Conservation (phyloP, 2,797 vertebrate genomes). For the Cuculus canorus region DNA sequence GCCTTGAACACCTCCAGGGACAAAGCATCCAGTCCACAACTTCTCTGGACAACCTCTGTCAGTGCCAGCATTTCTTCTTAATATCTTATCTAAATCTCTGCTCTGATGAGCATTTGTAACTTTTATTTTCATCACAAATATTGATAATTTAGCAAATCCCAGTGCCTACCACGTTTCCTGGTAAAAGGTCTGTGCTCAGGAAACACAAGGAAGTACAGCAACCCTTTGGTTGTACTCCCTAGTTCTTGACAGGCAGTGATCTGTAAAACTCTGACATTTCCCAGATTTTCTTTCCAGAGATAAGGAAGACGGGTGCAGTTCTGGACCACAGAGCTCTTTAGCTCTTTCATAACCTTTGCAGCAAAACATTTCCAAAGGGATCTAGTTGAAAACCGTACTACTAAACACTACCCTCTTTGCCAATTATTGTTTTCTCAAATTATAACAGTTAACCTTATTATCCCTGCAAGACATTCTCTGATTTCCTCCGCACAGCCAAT, state of each 20-base stretch:
- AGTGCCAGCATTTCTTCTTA: no score
- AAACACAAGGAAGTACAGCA: not conserved
- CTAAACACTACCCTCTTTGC: not conserved
- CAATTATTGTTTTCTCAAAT: conserved; percentile 19
- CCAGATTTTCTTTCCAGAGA: not conserved
- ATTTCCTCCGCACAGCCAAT: not conserved
- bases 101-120: not conserved
- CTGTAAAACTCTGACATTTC: not conserved
- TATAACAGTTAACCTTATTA: not conserved
- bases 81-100: no score
- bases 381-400: not conserved
- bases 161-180: not conserved
- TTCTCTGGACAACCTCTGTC: no score
- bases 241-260: not conserved
- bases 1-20: no score
- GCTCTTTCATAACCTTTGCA: not conserved
- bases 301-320: not conserved
- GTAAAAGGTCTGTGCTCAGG: not conserved
- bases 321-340: not conserved
- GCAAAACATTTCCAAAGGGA: not conserved
- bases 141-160: not conserved
- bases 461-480: not conserved
- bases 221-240: not conserved
- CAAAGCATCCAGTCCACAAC: no score
- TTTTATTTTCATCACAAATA: not conserved